Base-by-base conservation (phyloP, 2,888 invertebrate species). In the Zhengitettix transpicula region DNA sequence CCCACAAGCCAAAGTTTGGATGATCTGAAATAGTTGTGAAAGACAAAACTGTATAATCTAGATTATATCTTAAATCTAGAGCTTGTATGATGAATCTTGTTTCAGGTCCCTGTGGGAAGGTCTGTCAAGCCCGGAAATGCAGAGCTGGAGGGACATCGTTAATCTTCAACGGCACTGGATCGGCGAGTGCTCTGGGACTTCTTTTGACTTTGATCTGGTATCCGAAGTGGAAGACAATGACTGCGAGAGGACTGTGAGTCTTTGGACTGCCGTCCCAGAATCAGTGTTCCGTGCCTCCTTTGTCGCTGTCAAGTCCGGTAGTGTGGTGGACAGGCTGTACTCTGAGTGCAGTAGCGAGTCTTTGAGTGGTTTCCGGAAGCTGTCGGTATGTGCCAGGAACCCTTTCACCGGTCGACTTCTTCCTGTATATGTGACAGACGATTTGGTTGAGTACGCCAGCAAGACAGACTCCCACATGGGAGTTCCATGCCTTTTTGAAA, bases 131-230 rank as follows among this genome's bases (percentile, higher is more conserved):
- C 78, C 84, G 12, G 71, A 71, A 16, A 75, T 90, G 61, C 80
- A 81, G 67, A 87, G 89, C 69, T 94, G 93, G 93, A 79, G 79
- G 64, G 92, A 93, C 71, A 84, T 94, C 52, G 84, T 84, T 56
- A 86, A 87, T 69, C 73, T 93, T 62, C 94, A 95, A 72, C 80
- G 82, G 65, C 84, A 92, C 71, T 95, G 94, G 94, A 89, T 95
- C 67, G 93, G 94, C 0, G 81, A 88, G 64, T 91, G 91, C 69
- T 77, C 84, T 71, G 94, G 94, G 10, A 80, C 84, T 64, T 79
- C 77, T 54, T 83, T 89, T 62, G 82, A 83, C 64, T 83, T 91
- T 70, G 69, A 78, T 57, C 66, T 84, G 11, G 68, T 74, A 15
- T 68, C 71, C 7, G 64, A 69, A 42, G 63, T 68, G 57, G 66